Evolutionary conservation across 1,140 invertebrate species (phyloP).

Genomic region (Solen grandis): DNA sequence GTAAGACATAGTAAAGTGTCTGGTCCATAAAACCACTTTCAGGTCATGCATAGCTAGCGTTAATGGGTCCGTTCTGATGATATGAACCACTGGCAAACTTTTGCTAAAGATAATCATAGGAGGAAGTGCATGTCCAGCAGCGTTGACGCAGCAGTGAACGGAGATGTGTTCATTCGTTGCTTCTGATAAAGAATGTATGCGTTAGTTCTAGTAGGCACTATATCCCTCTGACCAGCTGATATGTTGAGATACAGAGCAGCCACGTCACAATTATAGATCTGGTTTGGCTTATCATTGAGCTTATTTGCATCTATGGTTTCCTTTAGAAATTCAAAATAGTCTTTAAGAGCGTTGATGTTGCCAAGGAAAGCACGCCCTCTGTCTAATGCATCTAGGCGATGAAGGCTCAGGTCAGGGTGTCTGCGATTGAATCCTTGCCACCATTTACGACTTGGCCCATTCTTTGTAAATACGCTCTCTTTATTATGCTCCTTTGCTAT

Average conservation of each 20-base stretch:
- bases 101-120: conserved; percentile 53
- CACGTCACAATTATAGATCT: conserved; percentile 46
- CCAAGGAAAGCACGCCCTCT: conserved; percentile 17
- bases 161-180: conserved; percentile 52
- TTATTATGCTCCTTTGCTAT: conserved; percentile 6
- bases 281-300: conserved; percentile 6
- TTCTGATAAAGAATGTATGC: conserved; percentile 13
- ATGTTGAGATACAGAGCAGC: conserved; percentile 21
- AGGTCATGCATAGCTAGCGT: conserved; percentile 39
- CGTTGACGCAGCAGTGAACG: conserved; percentile 51
- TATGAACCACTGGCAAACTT: conserved; percentile 7
- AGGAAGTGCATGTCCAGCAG: conserved; percentile 23
- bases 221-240: conserved; percentile 27
- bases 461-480: neutral
- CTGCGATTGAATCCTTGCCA: conserved; percentile 24
- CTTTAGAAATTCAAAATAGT: conserved; percentile 27
- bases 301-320: conserved; percentile 19
- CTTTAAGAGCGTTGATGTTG: neutral
- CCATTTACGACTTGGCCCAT: conserved; percentile 11
- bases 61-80: conserved; percentile 21
- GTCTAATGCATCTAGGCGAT: conserved; percentile 24
- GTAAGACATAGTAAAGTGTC: neutral
- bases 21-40: conserved; percentile 55
- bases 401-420: conserved; percentile 3
- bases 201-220: conserved; percentile 24